Evolutionary conservation across 1,140 invertebrate genomes (phyloP).

Genomic region (Drosophila orosa): DNA sequence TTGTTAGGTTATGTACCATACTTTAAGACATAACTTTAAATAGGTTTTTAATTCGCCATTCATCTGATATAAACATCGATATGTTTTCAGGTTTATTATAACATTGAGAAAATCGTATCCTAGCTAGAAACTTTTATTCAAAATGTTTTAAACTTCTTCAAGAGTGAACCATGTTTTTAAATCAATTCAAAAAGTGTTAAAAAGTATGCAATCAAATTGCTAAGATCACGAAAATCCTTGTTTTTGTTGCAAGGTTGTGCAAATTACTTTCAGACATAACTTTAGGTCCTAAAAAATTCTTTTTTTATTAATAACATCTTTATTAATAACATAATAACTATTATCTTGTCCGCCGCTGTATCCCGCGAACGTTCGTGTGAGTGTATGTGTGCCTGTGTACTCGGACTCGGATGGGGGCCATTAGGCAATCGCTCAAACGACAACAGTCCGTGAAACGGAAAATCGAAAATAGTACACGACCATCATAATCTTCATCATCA

Average conservation of each 20-base stretch:
- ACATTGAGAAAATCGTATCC: too few relatives aligned
- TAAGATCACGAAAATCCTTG: neutral
- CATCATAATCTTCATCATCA: slow-evolving; percentile 17
- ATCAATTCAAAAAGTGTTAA: neutral
- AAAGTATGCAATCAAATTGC: neutral
- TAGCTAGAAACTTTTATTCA: neutral
- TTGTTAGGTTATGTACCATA: too few relatives aligned
- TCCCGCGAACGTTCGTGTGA: slow-evolving; percentile 4
- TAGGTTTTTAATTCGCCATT: too few relatives aligned
- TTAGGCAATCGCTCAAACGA: slow-evolving; percentile 59
- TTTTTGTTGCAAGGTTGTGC: neutral
- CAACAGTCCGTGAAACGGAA: slow-evolving; percentile 53
- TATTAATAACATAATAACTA: too few relatives aligned
- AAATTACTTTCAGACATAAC: neutral
- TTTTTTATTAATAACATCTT: too few relatives aligned
- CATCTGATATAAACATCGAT: too few relatives aligned
- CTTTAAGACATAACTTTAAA: too few relatives aligned
- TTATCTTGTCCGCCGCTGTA: slow-evolving; percentile 7
- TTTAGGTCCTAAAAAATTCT: too few relatives aligned
- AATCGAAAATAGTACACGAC: slow-evolving; percentile 52
- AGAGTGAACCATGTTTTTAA: neutral
- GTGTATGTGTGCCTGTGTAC: slow-evolving; percentile 9
- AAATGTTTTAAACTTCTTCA: neutral
- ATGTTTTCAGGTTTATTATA: too few relatives aligned
- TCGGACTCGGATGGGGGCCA: slow-evolving; percentile 19